phyloP scores from a whole-genome alignment of 1,140 invertebrate genomes.

The Schlechtendalia chinensis region DNA sequence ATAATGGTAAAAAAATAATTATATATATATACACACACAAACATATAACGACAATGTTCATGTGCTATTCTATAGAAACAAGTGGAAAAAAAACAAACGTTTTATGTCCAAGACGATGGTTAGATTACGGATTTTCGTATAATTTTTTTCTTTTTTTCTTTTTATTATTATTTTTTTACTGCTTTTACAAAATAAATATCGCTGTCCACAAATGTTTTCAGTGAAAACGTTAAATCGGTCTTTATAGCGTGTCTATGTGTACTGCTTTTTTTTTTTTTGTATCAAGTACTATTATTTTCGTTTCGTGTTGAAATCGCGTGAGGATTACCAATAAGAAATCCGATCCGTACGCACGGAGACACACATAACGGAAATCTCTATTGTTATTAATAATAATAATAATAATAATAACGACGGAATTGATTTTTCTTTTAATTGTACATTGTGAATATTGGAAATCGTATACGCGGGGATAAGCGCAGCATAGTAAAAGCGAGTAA shows the following conservation, averaged over 20 bases:
- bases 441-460: slow-evolving; percentile 27
- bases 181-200: too few relatives aligned
- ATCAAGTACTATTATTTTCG: neutral
- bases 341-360: neutral
- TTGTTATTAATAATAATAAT: neutral
- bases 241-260: too few relatives aligned
- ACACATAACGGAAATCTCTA: slow-evolving; percentile 20
- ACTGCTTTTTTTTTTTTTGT: neutral
- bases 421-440: slow-evolving; percentile 36
- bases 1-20: too few relatives aligned
- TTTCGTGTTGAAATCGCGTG: neutral
- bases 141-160: too few relatives aligned
- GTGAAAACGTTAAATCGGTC: neutral
- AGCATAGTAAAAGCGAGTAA: slow-evolving; percentile 46
- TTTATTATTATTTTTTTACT: too few relatives aligned
- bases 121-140: too few relatives aligned
- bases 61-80: too few relatives aligned
- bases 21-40: too few relatives aligned
- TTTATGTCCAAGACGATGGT: too few relatives aligned
- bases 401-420: neutral
- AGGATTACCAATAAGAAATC: neutral
- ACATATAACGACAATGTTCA: too few relatives aligned
- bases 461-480: slow-evolving; percentile 7
- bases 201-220: neutral
- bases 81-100: too few relatives aligned